Evolutionary conservation across 2,113 vertebrate species (phyloP).

Genomic region (Talpa occidentalis): DNA sequence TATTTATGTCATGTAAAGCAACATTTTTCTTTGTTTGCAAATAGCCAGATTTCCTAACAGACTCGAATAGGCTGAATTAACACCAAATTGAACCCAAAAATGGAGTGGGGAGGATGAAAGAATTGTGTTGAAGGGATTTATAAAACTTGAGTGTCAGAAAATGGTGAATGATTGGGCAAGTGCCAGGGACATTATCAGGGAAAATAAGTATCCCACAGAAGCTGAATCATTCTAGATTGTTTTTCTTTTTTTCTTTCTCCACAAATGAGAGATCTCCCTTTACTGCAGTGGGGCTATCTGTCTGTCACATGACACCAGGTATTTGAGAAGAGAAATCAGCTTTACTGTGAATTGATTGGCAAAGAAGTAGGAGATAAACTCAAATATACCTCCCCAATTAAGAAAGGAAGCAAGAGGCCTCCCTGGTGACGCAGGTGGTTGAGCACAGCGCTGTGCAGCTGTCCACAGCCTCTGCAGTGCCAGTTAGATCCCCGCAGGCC

Average conservation of each 20-base stretch:
- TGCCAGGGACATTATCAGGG: neutral
- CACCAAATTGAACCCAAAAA: neutral
- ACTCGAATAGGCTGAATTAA: slow-evolving; percentile 30
- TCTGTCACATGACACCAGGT: no score
- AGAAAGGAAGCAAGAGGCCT: no score
- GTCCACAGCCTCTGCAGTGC: no score
- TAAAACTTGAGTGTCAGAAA: neutral
- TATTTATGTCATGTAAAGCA: neutral
- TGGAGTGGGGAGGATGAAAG: neutral
- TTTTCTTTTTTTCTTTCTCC: neutral
- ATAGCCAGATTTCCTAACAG: slow-evolving; percentile 52
- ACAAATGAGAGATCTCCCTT: neutral
- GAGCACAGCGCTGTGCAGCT: no score
- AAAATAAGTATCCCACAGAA: neutral
- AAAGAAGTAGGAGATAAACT: no score
- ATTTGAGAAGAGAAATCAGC: no score
- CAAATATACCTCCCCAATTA: no score
- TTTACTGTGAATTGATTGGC: no score
- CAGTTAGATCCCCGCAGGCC: no score
- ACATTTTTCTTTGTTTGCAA: slow-evolving; percentile 55
- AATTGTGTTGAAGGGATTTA: neutral
- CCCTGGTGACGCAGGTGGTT: no score
- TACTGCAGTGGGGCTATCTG: neutral
- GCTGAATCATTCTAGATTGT: neutral
- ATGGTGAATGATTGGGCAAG: neutral